Conservation (phyloP, 1,140 invertebrate genomes). For the Aphidius ervi region DNA sequence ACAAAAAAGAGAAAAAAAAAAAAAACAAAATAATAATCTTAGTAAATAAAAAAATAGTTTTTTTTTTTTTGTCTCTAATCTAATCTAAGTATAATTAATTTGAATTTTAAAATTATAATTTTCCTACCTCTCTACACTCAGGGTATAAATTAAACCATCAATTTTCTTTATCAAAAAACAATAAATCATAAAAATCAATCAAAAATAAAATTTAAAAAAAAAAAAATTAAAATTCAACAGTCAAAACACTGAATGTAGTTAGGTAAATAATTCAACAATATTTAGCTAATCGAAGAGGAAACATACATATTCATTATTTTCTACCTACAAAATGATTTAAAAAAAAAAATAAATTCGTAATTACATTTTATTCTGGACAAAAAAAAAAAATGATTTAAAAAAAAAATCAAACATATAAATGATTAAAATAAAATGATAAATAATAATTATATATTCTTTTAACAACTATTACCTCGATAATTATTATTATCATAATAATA, state of each 20-base stretch:
- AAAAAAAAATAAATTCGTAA: conserved; percentile 4
- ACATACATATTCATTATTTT: conserved; percentile 50
- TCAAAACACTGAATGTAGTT: conserved; percentile 44
- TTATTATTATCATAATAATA: conserved; percentile 2
- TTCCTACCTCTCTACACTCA: conserved; percentile 43
- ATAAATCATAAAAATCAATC: conserved; percentile 1
- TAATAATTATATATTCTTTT: too few relatives aligned
- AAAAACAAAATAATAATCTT: conserved; percentile 48
- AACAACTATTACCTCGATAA: background rate
- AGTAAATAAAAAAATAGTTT: conserved; percentile 34
- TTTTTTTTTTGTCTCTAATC: conserved; percentile 33
- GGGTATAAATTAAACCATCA: conserved; percentile 24
- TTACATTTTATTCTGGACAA: conserved; percentile 1
- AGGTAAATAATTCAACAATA: conserved; percentile 27
- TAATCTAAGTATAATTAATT: conserved; percentile 1
- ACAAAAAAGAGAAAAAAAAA: conserved; percentile 65
- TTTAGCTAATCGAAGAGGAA: conserved; percentile 43
- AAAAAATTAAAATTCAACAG: conserved; percentile 11
- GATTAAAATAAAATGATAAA: too few relatives aligned
- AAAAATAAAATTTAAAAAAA: conserved; percentile 13
- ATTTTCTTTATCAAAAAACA: background rate
- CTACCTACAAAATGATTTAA: conserved; percentile 12
- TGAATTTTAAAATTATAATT: conserved; percentile 25
- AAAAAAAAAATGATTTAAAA: too few relatives aligned
- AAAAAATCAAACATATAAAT: too few relatives aligned